phyloP scores from a whole-genome alignment of 2,113 vertebrate species.

The Pterocles gutturalis region DNA sequence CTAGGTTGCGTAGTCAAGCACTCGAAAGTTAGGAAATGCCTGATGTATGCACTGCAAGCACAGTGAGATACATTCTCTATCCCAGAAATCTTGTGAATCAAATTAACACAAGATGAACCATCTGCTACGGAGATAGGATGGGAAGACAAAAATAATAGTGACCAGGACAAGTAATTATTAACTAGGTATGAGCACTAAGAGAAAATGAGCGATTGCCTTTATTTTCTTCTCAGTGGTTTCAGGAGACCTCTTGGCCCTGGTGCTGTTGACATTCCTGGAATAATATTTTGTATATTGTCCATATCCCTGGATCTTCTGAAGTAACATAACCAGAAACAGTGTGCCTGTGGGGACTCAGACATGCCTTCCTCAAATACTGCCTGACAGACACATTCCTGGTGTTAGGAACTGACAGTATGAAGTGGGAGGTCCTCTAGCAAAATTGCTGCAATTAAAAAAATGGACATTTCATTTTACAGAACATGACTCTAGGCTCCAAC shows the following conservation, averaged over 20 bases:
- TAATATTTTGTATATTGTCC: neutral
- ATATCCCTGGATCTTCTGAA: neutral
- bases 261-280: neutral
- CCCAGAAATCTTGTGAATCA: conserved; percentile 14
- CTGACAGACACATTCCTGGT: neutral
- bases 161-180: neutral
- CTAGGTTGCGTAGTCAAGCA: neutral
- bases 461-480: neutral
- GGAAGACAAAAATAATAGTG: neutral
- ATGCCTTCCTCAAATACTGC: neutral
- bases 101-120: conserved; percentile 16
- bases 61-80: neutral
- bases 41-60: neutral
- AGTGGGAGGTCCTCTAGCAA: neutral
- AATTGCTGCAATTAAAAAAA: neutral
- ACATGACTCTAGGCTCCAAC: neutral
- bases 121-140: neutral
- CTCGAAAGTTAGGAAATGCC: neutral
- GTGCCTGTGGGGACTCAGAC: neutral
- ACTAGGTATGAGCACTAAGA: neutral
- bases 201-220: neutral
- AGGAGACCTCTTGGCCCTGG: neutral
- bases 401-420: neutral
- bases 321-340: neutral
- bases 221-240: neutral